Conservation (phyloP, 2,113 vertebrate genomes). For the Leucopternis melanops region DNA sequence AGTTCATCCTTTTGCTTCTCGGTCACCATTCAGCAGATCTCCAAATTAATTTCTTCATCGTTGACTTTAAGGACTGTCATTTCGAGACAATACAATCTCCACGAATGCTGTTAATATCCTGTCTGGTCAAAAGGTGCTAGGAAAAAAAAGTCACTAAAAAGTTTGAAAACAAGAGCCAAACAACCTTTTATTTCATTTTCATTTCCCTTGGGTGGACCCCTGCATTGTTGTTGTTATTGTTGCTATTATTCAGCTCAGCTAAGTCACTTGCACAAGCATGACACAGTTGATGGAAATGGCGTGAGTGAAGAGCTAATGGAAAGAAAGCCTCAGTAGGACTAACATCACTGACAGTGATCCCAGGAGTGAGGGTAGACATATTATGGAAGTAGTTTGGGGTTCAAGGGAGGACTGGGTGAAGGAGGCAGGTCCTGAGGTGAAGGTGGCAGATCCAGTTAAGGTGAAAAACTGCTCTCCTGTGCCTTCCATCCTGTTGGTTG, state of each 20-base stretch:
- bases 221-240: neutral
- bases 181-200: neutral
- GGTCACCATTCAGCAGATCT: neutral
- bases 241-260: neutral
- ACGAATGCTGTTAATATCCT: neutral
- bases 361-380: neutral
- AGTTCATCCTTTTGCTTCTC: neutral
- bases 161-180: neutral
- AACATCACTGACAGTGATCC: neutral
- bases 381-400: neutral
- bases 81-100: neutral
- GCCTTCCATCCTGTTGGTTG: neutral
- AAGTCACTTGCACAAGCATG: neutral
- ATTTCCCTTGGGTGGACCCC: neutral
- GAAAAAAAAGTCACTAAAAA: neutral
- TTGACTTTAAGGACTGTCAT: neutral
- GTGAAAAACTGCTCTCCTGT: neutral
- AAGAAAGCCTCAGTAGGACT: neutral
- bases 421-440: neutral
- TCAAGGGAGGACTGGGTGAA: neutral
- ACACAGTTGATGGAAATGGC: neutral
- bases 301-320: neutral
- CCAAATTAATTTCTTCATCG: neutral
- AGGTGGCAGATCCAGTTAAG: neutral
- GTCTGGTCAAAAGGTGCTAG: neutral